Evolutionary conservation across 2,888 invertebrate species (phyloP).

Genomic region (Fragum whitleyi): DNA sequence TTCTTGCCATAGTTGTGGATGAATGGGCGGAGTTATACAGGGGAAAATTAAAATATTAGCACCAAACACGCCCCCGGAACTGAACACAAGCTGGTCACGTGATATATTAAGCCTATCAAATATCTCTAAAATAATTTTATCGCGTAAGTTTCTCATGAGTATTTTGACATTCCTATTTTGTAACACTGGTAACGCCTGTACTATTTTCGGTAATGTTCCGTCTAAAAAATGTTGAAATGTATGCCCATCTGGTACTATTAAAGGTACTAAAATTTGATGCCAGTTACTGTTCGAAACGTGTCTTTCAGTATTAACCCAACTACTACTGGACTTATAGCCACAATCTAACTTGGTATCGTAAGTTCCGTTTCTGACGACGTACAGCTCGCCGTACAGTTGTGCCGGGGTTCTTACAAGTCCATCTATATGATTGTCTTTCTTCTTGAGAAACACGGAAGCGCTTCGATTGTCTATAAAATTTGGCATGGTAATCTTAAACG

Average conservation of each 20-base stretch:
- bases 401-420: neutral
- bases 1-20: constrained; percentile 41
- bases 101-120: constrained; percentile 37
- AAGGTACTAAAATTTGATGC: constrained; percentile 16
- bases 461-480: constrained; percentile 23
- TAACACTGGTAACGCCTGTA: constrained; percentile 31
- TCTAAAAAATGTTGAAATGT: constrained; percentile 49
- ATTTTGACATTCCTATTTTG: constrained; percentile 12
- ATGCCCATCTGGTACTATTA: constrained; percentile 34
- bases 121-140: constrained; percentile 35
- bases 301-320: constrained; percentile 1
- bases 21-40: constrained; percentile 42
- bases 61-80: constrained; percentile 10
- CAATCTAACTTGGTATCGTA: constrained; percentile 30
- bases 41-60: constrained; percentile 32
- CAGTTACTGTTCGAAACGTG: neutral
- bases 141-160: constrained; percentile 22
- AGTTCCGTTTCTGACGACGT: constrained; percentile 30
- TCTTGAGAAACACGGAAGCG: neutral
- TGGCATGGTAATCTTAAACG: neutral
- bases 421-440: constrained; percentile 2
- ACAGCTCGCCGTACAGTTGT: constrained; percentile 29
- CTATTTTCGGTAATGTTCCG: constrained; percentile 38
- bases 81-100: constrained; percentile 21
- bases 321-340: constrained; percentile 23